Percentiles rank a stretch among this genome's conserved stretches.
Evolutionary conservation across 2,888 invertebrate genomes (phyloP).

Genomic region (Polymixis lichenea): DNA sequence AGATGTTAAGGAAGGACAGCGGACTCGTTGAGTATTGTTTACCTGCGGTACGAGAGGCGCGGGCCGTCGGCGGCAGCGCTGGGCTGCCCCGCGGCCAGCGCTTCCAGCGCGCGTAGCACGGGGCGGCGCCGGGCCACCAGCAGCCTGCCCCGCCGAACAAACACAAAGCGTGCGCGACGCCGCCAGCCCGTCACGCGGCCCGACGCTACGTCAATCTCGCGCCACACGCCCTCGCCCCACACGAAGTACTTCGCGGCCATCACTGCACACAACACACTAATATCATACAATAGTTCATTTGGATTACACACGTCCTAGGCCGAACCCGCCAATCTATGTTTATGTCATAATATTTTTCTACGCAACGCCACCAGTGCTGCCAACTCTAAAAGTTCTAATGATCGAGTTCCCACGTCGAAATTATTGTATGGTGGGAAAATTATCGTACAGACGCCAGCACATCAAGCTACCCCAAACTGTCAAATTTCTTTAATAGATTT

Average conservation of each 20-base stretch:
- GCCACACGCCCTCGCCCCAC: constrained; percentile 73
- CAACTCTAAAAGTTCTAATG: no score
- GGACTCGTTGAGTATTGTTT: not conserved
- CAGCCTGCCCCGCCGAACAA: constrained; percentile 65
- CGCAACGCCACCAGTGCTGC: no score
- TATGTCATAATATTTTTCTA: not conserved
- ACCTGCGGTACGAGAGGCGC: constrained; percentile 67
- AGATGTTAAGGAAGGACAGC: no score
- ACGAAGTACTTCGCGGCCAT: constrained; percentile 68
- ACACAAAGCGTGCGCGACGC: constrained; percentile 66
- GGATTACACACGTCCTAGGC: not conserved
- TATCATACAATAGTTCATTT: constrained; percentile 1
- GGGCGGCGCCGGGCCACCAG: constrained; percentile 60
- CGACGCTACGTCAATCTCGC: constrained; percentile 68
- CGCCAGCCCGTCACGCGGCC: constrained; percentile 69
- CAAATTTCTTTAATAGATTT: no score
- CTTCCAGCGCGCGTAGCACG: constrained; percentile 71
- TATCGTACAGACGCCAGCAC: no score
- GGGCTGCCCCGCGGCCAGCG: constrained; percentile 62
- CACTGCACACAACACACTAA: not conserved
- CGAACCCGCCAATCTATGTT: not conserved
- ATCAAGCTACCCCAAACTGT: no score
- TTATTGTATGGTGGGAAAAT: no score
- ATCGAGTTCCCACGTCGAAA: no score
- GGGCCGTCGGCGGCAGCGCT: constrained; percentile 66